phyloP scores from a whole-genome alignment of 64 coral and sea anemone species.

The Montipora cactus region DNA sequence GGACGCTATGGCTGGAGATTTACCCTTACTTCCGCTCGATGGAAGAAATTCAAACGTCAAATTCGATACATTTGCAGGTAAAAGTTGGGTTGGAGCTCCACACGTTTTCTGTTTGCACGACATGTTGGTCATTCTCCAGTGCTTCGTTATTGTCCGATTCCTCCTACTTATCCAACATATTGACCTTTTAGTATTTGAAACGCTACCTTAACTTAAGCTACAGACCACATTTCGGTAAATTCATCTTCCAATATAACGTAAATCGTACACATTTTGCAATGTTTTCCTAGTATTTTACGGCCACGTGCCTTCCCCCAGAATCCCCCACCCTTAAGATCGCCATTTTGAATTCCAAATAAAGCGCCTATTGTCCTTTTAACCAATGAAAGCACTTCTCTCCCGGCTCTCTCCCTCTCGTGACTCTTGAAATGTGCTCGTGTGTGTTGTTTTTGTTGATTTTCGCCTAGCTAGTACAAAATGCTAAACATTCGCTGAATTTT shows the following conservation, averaged over 20 bases:
- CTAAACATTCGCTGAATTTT: background rate
- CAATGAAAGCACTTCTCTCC: constrained; percentile 1
- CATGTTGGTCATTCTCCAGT: constrained; percentile 12
- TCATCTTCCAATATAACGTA: constrained; percentile 6
- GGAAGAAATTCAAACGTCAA: background rate
- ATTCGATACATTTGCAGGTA: constrained; percentile 40
- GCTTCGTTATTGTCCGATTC: background rate
- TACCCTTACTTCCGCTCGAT: constrained; percentile 8
- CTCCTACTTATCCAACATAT: background rate
- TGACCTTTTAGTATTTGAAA: background rate
- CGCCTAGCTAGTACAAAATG: too few species aligned
- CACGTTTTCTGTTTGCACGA: constrained; percentile 7
- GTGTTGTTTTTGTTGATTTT: too few species aligned
- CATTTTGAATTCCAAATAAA: constrained; percentile 68
- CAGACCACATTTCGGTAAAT: background rate
- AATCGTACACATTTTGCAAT: constrained; percentile 28
- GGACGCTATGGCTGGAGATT: constrained; percentile 21
- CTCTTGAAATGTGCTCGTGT: background rate
- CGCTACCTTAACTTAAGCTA: background rate
- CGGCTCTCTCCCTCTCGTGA: background rate
- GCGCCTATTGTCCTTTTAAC: constrained; percentile 62
- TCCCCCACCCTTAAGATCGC: constrained; percentile 83
- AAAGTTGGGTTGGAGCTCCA: background rate
- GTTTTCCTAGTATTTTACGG: background rate
- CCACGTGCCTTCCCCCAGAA: constrained; percentile 98